Base-by-base conservation (phyloP, 2,113 vertebrate species). In the Salminus brasiliensis region DNA sequence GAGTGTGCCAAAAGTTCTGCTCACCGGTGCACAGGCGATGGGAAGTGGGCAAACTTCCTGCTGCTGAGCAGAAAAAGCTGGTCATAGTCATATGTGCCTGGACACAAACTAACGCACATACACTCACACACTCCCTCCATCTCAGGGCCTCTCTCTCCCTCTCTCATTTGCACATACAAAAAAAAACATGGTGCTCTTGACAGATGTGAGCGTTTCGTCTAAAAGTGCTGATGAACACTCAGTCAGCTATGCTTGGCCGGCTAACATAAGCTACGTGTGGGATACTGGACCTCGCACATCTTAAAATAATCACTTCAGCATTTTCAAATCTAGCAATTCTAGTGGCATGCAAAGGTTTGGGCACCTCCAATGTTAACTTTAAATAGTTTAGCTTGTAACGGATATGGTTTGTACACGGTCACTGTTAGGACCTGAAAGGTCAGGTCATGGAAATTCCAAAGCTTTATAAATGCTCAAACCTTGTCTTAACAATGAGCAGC, bases 51-150 rank as follows among this genome's bases (percentile, higher is more conserved):
- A 72, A 41, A 75, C 12, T n/a, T 68, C 25, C 15, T 27, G 15
- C 27, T 16, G 29, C 27, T 27, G 57, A 29, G 27, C 43, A 78
- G 43, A 80, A 72, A 52, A 72, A 76, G 74, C 85, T 63, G 69
- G 21, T 67, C 5, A 45, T 60, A 36, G 4, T 10, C 8, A 41
- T 39, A 47, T n/a, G n/a, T 6, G 34, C 47, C 47, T n/a, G n/a
- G n/a, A n/a, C 76, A 68, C 16, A 47, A 62, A 74, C 18, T 39
- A 39, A 62, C 23, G 36, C 73, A 52, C 57, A 43, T 62, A 62
- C 7, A 23, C 53, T 32, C 55, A 66, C 45, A 72, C 29, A 41
- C 47, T 53, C 21, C 7, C 32, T 30, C 34, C 18, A 36, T 66
- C n/a, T 34, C 29, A 63, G 30, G 12, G 52, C 23, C 23, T 41